Conservation (phyloP, 2,888 invertebrate species). For the Drosophila falleni region DNA sequence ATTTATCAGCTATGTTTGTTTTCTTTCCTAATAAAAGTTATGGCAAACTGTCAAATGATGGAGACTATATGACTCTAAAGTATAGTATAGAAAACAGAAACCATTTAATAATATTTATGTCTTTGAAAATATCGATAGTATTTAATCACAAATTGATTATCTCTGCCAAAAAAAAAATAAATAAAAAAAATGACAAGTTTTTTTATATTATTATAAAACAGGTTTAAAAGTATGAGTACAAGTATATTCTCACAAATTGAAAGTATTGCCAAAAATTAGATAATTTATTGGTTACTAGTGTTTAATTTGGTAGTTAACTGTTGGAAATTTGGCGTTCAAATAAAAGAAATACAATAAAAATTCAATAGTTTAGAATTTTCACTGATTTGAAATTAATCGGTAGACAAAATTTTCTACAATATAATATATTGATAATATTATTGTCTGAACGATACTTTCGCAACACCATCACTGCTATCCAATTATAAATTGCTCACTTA, state of each 20-base stretch:
- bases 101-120: neutral
- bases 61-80: neutral
- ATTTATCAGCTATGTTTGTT: slow-evolving; percentile 1
- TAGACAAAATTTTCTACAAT: neutral
- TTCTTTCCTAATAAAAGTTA: neutral
- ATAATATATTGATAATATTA: neutral
- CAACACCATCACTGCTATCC: neutral
- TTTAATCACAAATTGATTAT: no score
- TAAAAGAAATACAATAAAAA: no score
- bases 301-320: no score
- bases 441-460: neutral
- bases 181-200: no score
- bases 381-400: neutral
- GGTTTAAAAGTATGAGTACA: no score
- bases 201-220: no score
- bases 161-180: no score
- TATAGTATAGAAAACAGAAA: neutral
- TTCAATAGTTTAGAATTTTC: neutral
- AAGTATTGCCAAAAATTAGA: no score
- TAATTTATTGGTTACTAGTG: no score
- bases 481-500: no score
- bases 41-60: neutral
- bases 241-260: no score
- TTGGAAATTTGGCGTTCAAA: no score
- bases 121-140: neutral